Conservation (phyloP, 2,888 invertebrate species). For the Lasioglossum calceatum region DNA sequence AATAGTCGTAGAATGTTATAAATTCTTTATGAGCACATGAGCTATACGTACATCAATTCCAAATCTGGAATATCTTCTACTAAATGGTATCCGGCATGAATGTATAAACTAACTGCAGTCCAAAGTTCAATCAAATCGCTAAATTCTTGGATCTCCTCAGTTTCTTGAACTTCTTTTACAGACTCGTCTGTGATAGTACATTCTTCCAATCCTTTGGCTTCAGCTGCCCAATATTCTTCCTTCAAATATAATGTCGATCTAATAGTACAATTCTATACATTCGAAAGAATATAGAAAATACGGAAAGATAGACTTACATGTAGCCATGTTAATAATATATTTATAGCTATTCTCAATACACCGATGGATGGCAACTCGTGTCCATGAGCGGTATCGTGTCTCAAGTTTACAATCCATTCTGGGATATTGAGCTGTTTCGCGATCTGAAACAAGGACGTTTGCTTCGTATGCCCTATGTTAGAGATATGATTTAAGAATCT, state of each 20-base stretch:
- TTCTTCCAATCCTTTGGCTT: conserved; percentile 85
- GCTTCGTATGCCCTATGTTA: conserved; percentile 86
- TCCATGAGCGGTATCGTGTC: conserved; percentile 92
- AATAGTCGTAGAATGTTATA: conserved; percentile 17
- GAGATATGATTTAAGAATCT: conserved; percentile 88
- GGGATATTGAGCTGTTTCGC: conserved; percentile 90
- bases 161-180: conserved; percentile 74
- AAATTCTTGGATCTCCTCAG: conserved; percentile 70
- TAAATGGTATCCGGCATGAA: conserved; percentile 71
- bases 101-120: conserved; percentile 79
- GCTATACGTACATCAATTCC: conserved; percentile 73
- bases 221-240: conserved; percentile 88
- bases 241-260: conserved; percentile 67
- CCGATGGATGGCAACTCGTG: conserved; percentile 88
- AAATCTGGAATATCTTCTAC: conserved; percentile 76
- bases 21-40: not conserved
- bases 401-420: conserved; percentile 91
- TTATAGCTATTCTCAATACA: conserved; percentile 87
- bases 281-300: not conserved
- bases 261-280: not conserved
- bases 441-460: conserved; percentile 85
- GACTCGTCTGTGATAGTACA: conserved; percentile 79
- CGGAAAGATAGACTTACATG: conserved; percentile 81
- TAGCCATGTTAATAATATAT: conserved; percentile 89
- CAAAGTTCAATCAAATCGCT: conserved; percentile 79